These are phyloP conservation scores for Sycophila texana DNA, from an alignment of 2,888 invertebrate species.

Conservation along the genomic window DNA sequence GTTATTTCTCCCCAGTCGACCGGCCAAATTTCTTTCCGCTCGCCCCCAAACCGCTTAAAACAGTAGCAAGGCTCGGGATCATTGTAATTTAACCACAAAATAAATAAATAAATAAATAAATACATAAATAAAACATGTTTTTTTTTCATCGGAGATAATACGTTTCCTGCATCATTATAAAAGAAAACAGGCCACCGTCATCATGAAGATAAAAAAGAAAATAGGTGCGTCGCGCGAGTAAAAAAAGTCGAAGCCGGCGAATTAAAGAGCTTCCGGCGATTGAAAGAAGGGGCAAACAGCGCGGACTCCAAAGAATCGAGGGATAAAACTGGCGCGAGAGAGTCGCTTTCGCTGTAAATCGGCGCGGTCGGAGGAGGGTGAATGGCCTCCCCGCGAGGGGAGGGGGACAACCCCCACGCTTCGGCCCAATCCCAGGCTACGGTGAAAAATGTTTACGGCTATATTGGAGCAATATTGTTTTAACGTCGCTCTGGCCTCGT, in stretches of 20 bases:
- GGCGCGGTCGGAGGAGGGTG: not conserved
- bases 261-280: slow-evolving; percentile 37
- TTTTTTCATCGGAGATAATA: no score
- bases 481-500: no score
- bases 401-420: not conserved
- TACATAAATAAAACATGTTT: no score
- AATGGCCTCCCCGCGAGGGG: not conserved
- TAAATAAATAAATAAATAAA: no score
- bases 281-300: slow-evolving; percentile 16
- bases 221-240: not conserved
- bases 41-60: not conserved
- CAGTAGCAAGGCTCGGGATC: not conserved
- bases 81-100: not conserved
- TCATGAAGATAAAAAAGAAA: not conserved
- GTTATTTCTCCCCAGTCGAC: no score
- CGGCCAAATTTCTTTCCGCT: no score
- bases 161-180: not conserved
- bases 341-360: not conserved
- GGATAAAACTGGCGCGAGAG: not conserved
- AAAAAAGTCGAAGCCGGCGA: slow-evolving; percentile 3
- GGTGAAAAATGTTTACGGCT: not conserved
- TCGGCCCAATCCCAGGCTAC: no score
- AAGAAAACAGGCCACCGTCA: not conserved
- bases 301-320: not conserved
- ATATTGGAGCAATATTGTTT: no score